Evolutionary conservation across 2,113 vertebrate species (phyloP), one percentile per base, ranked within the genome.

Genomic region (Malaclemys terrapin): DNA sequence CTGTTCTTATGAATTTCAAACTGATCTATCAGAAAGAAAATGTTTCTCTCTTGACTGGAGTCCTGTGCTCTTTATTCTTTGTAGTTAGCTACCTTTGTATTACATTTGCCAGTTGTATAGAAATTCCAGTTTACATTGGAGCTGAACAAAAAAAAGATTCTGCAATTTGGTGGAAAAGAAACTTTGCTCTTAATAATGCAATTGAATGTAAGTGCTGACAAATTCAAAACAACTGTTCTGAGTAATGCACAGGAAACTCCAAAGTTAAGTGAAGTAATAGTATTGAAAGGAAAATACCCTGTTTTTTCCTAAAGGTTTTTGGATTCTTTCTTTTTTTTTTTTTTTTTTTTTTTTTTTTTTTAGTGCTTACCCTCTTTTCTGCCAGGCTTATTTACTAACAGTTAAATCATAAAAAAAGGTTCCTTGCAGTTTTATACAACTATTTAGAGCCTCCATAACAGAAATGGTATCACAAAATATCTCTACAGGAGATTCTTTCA

Each of bases 111-210:
- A 38, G 38, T 87, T 92, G 59, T 85, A 38, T 56, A 54, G 65
- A 52, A 50, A 84, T 90, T 91, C 10, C 1, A 82, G 3, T 96
- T 97, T 94, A 91, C 76, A 53, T 13, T 93, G 54, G 84, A 93
- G 83, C 38, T 75, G 89, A 94, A 86, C 22, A 35, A 87, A 89
- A 89, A 87, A 89, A 87, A 80, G 92, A 96, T 80, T 72, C 50
- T 75, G 22, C 29, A 49, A 89, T 84, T 1, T 83, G 54, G 80
- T 76, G 49, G 47, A 59, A 65, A 69, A 65, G 76, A 85, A 91
- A 88, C 52, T 24, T 17, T 20, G 62, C 2, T 54, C 42, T 87
- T 87, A 42, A 42, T 42, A 42, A 42, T 42, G 38, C 38, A 42
- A 42, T 42, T 42, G 38, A 42, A 42, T 42, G 38, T 42, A 42